phyloP scores from a whole-genome alignment of 1,140 invertebrate species.

The Achatina immaculata region DNA sequence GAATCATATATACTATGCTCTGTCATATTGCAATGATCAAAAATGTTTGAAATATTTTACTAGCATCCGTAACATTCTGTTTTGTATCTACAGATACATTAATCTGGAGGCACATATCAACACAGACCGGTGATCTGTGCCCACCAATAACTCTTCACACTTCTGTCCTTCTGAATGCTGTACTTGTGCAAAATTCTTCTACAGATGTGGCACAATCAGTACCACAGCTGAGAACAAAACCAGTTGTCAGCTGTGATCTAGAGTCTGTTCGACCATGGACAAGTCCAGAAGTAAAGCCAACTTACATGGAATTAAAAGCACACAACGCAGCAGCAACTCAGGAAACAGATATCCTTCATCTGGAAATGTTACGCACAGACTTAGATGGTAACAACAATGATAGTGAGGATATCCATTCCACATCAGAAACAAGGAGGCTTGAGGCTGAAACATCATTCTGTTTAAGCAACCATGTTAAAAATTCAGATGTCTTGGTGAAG shows the following conservation, averaged over 20 bases:
- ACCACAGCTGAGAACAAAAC: constrained; percentile 31
- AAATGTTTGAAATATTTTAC: no score
- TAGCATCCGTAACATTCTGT: no score
- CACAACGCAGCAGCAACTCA: neutral
- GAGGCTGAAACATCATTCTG: constrained; percentile 20
- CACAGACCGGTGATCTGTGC: constrained; percentile 13
- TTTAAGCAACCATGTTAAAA: neutral
- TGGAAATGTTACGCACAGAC: neutral
- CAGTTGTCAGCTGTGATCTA: constrained; percentile 6
- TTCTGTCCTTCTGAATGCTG: constrained; percentile 1
- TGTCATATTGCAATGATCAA: no score
- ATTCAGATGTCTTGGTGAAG: neutral
- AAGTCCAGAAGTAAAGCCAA: constrained; percentile 8
- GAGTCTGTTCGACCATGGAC: constrained; percentile 28
- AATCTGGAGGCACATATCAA: constrained; percentile 21
- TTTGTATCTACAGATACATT: constrained; percentile 21
- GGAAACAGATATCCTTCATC: neutral
- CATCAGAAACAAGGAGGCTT: neutral
- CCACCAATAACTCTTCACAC: neutral
- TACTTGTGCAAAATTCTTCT: neutral
- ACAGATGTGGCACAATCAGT: constrained; percentile 17
- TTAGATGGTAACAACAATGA: neutral
- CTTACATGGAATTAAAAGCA: neutral
- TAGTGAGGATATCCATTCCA: neutral
- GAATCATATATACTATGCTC: no score